Base-by-base conservation (phyloP, 2,113 vertebrate species). In the Anoura caudifer region DNA sequence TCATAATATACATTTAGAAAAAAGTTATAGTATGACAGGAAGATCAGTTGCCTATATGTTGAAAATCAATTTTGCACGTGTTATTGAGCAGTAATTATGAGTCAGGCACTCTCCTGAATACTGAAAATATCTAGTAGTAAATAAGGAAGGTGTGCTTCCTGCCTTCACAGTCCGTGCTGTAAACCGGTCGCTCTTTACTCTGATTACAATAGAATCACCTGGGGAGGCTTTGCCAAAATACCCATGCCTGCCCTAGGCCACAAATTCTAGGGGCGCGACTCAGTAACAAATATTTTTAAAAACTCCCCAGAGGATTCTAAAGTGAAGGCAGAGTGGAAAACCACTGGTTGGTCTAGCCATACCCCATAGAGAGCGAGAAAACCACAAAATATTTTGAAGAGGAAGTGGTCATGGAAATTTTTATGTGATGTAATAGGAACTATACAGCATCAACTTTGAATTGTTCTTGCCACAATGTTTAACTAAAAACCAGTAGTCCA, bases 341-440 rank as follows among this genome's bases (percentile, higher is more conserved):
- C 45, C 91, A 91, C 54, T 54, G 41, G 43, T 26, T 28, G 36
- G 50, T 31, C 83, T 92, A 61, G 33, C 80, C 75, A 56, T 91
- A 93, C 14, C 54, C n/a, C 45, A 63, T 43, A 63, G 80, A 90
- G 61, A 90, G 76, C 19, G 33, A 82, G 50, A 85, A 36, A 31
- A 95, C 83, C 90, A 61, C 85, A 94, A 86, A 47, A 36, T 70
- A 38, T 91, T 94, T 87, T 87, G 61, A 94, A 97, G 81, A 88
- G 97, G 97, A 97, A 96, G 90, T 94, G 76, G 91, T 97, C 8
- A 16, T 92, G 91, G 92, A 96, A 97, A 97, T 47, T 94, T 95
- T 94, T 61, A 45, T 77, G 12, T 86, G 83, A 87, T 72, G 59
- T 92, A 70, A 75, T 19, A 52, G 14, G 43, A 90, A 45, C 63